Evolutionary conservation across 1,140 invertebrate genomes (phyloP), one percentile per base, ranked within the genome.

Genomic region (Neodiprion pinetum): DNA sequence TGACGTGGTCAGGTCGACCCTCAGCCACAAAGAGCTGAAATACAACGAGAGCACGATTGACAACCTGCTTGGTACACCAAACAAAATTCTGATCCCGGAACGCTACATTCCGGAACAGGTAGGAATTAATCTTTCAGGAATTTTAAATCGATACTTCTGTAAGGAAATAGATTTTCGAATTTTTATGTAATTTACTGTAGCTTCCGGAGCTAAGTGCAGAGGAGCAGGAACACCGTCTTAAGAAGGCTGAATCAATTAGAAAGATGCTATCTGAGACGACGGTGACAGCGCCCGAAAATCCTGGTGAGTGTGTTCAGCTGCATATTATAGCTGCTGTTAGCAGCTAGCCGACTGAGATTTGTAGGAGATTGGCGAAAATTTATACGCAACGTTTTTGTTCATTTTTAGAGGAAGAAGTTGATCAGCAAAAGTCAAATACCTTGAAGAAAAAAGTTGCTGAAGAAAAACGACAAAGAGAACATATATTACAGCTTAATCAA

Each of bases 71-170:
- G 94, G 94, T 67, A 93, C 95, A 47, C 96, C 96, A 23, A 95
- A 95, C 83, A 97, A 97, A 88, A 97, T 97, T 78, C 88, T 94
- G 48, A 98, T 98, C 78, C 96, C 96, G 5, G 96, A 97, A 88
- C 90, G 96, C 78, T 97, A 97, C 84, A 93, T 97, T 79, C 96
- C 96, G 48, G 96, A 97, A 87, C 93, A 95, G 87, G 91, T 95
- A 79, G 86, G 83, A 66, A 50, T 68, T 75, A 14, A 17, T 74
- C 5, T 67, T 48, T 28, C 5, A 67, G 23, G 72, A 49, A 70
- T 53, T 71, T 66, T 48, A 66, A 61, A 61, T 3, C 53, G 53
- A 40, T 61, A n/a, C 9, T 28, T 28, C 28, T 61, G 9, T 61
- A 61, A 61, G 11, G 53, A 61, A 40, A 40, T 40, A 40, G 28